Conservation (phyloP, 1,140 invertebrate species). For the Phenacoccus solenopsis region DNA sequence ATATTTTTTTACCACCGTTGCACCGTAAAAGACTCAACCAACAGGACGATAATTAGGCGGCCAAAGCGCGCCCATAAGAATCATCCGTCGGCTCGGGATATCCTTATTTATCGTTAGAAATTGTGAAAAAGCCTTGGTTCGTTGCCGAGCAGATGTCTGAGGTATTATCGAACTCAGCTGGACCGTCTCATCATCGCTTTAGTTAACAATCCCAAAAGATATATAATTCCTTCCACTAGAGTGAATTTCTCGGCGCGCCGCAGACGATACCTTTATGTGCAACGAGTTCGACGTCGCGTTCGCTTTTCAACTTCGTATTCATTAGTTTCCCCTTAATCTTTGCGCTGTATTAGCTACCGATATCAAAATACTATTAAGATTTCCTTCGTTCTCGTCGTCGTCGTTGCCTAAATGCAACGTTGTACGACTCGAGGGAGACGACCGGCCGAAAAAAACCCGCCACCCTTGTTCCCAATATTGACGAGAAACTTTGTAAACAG, state of each 20-base stretch:
- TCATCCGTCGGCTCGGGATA: not conserved
- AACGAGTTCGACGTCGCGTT: too few relatives aligned
- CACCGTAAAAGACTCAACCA: not conserved
- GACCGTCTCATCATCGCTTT: conserved; percentile 17
- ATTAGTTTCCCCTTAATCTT: conserved; percentile 10
- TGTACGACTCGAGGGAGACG: too few relatives aligned
- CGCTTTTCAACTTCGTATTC: conserved; percentile 6
- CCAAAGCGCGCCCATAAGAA: not conserved
- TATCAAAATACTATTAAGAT: conserved; percentile 8
- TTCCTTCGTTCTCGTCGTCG: too few relatives aligned
- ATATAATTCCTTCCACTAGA: conserved; percentile 10
- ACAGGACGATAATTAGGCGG: conserved; percentile 7
- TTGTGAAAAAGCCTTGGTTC: not conserved
- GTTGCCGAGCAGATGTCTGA: not conserved
- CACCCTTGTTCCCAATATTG: too few relatives aligned
- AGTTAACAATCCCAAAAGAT: conserved; percentile 17
- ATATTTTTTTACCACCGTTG: not conserved
- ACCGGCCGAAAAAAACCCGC: too few relatives aligned
- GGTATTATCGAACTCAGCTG: conserved; percentile 7
- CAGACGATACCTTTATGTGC: not conserved
- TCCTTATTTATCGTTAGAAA: conserved; percentile 2
- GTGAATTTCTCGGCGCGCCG: not conserved
- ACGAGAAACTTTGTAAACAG: too few relatives aligned
- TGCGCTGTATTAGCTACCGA: not conserved
- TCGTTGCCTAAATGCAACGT: too few relatives aligned